Percentiles rank a stretch among this genome's conserved stretches.
Evolutionary conservation across 2,797 vertebrate genomes (phyloP).

Genomic region (Hydrolagus colliei): DNA sequence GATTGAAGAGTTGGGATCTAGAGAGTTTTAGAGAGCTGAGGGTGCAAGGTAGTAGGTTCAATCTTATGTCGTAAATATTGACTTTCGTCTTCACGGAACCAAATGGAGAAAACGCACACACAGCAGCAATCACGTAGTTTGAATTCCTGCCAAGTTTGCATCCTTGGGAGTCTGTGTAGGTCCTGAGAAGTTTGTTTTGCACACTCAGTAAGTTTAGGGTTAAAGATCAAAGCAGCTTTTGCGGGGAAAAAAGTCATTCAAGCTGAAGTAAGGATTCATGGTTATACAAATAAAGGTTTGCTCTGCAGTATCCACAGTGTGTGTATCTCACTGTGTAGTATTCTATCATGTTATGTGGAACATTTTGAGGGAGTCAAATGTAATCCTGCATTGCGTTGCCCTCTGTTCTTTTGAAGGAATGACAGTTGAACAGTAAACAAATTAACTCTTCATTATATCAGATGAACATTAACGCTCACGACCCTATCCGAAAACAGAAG

Average conservation of each 20-base stretch:
- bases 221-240: not conserved
- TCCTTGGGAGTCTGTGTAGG: not conserved
- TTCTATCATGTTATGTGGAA: not conserved
- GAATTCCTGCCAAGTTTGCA: constrained; percentile 9
- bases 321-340: not conserved
- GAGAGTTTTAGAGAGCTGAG: no score
- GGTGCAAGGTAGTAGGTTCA: no score
- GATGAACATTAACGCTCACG: no score
- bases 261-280: not conserved
- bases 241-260: not conserved
- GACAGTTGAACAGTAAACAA: not conserved
- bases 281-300: constrained; percentile 3
- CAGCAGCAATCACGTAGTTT: not conserved
- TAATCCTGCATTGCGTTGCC: not conserved
- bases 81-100: not conserved
- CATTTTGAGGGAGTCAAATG: not conserved
- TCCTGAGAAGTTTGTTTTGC: constrained; percentile 12
- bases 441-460: not conserved
- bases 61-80: no score
- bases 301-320: not conserved
- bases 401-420: no score
- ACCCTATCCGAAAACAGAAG: no score
- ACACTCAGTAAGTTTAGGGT: constrained; percentile 9
- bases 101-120: not conserved
- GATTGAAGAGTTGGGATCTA: no score